Evolutionary conservation across 1,140 invertebrate genomes (phyloP), one percentile per base, ranked within the genome.

Genomic region (Matsumurasca onukii): DNA sequence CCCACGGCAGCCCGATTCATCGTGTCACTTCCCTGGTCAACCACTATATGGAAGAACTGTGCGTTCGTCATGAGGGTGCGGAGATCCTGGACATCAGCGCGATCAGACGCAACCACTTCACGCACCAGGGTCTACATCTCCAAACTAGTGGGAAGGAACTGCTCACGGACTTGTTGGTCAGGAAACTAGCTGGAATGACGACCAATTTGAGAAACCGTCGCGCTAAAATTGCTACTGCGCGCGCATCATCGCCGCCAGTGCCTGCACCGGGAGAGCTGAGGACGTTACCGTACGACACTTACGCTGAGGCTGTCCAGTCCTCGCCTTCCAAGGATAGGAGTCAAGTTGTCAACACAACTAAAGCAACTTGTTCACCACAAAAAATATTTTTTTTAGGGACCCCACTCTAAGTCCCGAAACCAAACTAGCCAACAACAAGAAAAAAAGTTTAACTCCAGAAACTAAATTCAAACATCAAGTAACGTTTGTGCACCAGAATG

Each of bases 401-500:
- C 17, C 34, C 34, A 39, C 34, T 39, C 34, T 39, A 5, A 39
- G 17, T 17, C 34, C 5, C 17, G 34, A 39, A 5, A 39, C 34
- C 5, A 39, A 39, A 39, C 34, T 39, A 39, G 34, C 34, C 34
- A 39, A 39, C 34, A 39, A 39, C 5, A 39, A 39, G 17, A 39
- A 39, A 39, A 39, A 39, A 39, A 39, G 5, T 39, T 17, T 9
- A 39, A 39, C 5, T 39, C 34, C 17, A 17, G 34, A 39, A 39
- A 39, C 5, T 17, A 39, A 9, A 39, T 39, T 17, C 17, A 17
- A 39, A 5, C 5, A 39, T 9, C 5, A 39, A 39, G 34, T 39
- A 17, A 39, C 34, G 17, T 9, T 52, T 12, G 5, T 52, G 49
- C 49, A 61, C 20, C 57, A 61, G 25, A 61, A 61, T 31, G 57